Base-by-base conservation (phyloP, 2,113 vertebrate species). In the Clarias macrocephalus region DNA sequence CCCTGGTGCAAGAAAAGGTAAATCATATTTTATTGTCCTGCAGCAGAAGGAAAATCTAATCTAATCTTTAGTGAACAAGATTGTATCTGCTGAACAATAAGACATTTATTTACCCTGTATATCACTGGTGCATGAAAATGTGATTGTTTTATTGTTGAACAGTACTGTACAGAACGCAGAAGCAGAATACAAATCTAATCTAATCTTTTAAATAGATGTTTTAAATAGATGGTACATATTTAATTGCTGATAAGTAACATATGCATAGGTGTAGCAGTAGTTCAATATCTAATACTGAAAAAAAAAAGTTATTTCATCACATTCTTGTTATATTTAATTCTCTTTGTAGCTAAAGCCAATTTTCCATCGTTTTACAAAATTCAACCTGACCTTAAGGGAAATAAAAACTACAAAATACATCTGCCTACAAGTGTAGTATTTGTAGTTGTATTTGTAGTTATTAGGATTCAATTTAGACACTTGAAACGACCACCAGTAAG, bases 1-100 rank as follows among this genome's bases (percentile, higher is more conserved):
- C 98, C 0, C 95, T 99, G 92, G 98, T 99, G 59, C 98, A 99
- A 90, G 98, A 99, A 94, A 99, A 99, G 97, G 98, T 99, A 90
- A 87, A 83, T 9, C 23, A 37, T 33, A 6, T 80, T 60, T 23
- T 11, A 60, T 60, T 56, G 25, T 48, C 13, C 72, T 12, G 72
- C 21, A 25, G 21, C 37, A 75, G 19, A 33, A 72, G 28, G 37
- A 72, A 37, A 68, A 30, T 70, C 28, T 5, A 73, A 73, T 19
- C 5, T 8, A 18, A 8, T 33, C 7, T 70, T 16, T 33, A 68
- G 66, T 37, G 33, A 37, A 37, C 33, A 37, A 37, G 33, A 37
- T 37, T 37, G 33, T 37, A 37, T 37, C 33, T 37, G 42, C 72
- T 23, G 72, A 25, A 48, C 23, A 56, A 60, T 60, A 11, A 23